Evolutionary conservation across 2,888 invertebrate genomes (phyloP), one percentile per base, ranked within the genome.

Genomic region (Nemurella pictetii): DNA sequence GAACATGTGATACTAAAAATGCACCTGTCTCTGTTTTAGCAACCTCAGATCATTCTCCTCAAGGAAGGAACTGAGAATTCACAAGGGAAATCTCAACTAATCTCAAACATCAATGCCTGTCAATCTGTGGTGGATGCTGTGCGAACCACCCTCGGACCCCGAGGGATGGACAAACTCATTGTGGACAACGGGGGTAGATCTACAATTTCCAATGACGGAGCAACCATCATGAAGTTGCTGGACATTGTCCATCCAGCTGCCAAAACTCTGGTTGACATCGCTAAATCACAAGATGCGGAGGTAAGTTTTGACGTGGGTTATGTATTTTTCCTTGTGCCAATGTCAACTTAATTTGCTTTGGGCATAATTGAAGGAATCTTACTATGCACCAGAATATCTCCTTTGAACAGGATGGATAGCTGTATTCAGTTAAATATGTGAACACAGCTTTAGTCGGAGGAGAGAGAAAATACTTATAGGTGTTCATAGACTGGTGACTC

Each of bases 81-180:
- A 0, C 99, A 99, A 91, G 99, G 99, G 86, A 98, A 97, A 90
- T 95, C 97, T 0, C 99, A 99, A 91, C 93, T 99, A 86, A 94
- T 99, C 88, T 98, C 98, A 84, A 99, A 99, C 91, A 99, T 99
- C 90, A 99, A 97, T 93, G 99, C 99, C 28, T 99, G 99, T 90
- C 97, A 98, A 90, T 92, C 95, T 9, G 96, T 99, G 36, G 98
- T 97, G 0, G 99, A 99, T 92, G 96, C 98, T 73, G 98, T 99
- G 86, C 94, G 99, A 85, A 99, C 99, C 0, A 99, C 99, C 0
- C 92, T 99, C 75, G 99, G 99, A 78, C 99, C 99, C 5, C 94
- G 99, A 32, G 99, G 99, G 87, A 98, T 99, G 98, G 99, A 99
- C 91, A 99, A 99, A 90, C 92, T 99, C 83, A 98, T 99, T 86